These are phyloP conservation scores for Melanotaenia pygmaea DNA, from an alignment of 2,797 vertebrate genomes.

Conservation along the genomic window DNA sequence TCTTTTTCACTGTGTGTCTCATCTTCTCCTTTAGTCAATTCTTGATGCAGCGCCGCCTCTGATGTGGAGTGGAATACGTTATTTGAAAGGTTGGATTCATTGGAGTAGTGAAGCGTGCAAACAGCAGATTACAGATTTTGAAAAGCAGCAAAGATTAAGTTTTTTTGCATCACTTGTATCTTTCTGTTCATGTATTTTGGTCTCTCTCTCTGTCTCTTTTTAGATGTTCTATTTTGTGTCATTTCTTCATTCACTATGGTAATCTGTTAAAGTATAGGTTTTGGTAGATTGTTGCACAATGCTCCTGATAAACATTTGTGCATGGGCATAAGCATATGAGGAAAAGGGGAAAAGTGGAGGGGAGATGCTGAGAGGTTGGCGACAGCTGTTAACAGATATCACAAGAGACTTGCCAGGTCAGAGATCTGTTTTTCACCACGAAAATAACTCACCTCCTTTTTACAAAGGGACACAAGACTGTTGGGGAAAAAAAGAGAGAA, in stretches of 20 bases:
- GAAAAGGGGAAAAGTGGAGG: slow-evolving; percentile 17
- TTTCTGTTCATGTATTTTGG: background rate
- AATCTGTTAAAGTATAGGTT: slow-evolving; percentile 8
- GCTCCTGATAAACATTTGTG: slow-evolving; percentile 7
- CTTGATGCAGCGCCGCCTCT: too few species aligned
- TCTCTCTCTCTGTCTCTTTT: background rate
- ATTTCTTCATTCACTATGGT: slow-evolving; percentile 21
- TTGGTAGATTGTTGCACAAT: slow-evolving; percentile 23
- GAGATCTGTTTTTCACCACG: slow-evolving; percentile 43
- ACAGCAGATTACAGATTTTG: slow-evolving; percentile 1
- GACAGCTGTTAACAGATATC: slow-evolving; percentile 56
- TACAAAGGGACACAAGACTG: slow-evolving; percentile 6
- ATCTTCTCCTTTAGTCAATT: too few species aligned
- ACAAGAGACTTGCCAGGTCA: slow-evolving; percentile 52
- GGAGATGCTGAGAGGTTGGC: slow-evolving; percentile 16
- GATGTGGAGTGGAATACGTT: too few species aligned
- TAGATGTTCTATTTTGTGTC: slow-evolving; percentile 8
- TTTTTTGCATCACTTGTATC: background rate
- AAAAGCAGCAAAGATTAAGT: background rate
- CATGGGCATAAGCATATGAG: background rate
- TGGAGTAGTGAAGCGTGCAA: too few species aligned
- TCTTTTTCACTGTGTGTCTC: too few species aligned
- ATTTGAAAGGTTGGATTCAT: too few species aligned
- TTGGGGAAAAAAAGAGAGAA: background rate
- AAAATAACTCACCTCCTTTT: slow-evolving; percentile 31